Evolutionary conservation across 1,140 invertebrate genomes (phyloP).

Genomic region (Drosophila albomicans): DNA sequence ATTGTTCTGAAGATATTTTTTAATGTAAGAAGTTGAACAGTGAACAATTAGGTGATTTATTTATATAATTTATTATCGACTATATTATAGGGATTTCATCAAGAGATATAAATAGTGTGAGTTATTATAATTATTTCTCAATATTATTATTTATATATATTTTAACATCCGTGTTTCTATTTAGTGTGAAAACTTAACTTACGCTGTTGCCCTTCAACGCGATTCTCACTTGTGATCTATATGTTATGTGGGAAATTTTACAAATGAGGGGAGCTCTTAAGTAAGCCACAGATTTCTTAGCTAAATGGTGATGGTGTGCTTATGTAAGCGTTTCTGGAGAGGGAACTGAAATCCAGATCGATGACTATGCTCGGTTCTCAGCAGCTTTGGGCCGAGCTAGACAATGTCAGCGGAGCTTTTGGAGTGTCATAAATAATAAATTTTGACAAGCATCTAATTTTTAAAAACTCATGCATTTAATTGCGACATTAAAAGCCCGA

Average conservation of each 20-base stretch:
- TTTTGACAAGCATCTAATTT: slow-evolving; percentile 80
- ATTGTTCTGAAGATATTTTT: too few relatives aligned
- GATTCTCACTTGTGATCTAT: background rate
- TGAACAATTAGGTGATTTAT: too few relatives aligned
- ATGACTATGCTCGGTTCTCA: slow-evolving; percentile 4
- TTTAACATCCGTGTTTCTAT: too few relatives aligned
- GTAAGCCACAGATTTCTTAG: slow-evolving; percentile 39
- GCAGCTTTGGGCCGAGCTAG: slow-evolving; percentile 14
- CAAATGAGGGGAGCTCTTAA: slow-evolving; percentile 12
- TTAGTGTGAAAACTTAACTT: background rate
- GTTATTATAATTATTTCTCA: too few relatives aligned
- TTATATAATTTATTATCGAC: background rate
- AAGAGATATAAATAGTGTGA: too few relatives aligned
- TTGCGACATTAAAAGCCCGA: slow-evolving; percentile 80
- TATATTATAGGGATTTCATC: too few relatives aligned
- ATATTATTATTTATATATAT: too few relatives aligned
- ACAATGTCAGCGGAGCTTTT: slow-evolving; percentile 52
- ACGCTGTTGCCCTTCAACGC: background rate
- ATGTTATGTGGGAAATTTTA: slow-evolving; percentile 35
- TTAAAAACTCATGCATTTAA: slow-evolving; percentile 80
- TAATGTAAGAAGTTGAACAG: too few relatives aligned
- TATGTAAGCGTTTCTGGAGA: slow-evolving; percentile 2
- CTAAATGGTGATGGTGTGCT: slow-evolving; percentile 5
- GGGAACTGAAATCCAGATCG: background rate
- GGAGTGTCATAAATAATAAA: slow-evolving; percentile 64